Percentiles rank a stretch among this genome's conserved stretches.
These are phyloP conservation scores for Papilio protenor DNA, from an alignment of 2,888 invertebrate genomes.

Conservation along the genomic window DNA sequence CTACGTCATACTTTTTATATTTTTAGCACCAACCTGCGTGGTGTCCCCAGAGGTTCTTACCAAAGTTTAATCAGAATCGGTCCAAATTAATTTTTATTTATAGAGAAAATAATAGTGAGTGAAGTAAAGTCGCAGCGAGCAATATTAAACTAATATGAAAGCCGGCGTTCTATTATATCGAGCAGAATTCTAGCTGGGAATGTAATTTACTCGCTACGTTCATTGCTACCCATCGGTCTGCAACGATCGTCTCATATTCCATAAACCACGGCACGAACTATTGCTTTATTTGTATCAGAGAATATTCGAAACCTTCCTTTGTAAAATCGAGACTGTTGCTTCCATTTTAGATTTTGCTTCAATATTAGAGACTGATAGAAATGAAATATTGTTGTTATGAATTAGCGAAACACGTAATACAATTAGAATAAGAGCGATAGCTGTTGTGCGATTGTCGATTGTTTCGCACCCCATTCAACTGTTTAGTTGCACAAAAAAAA, in stretches of 20 bases:
- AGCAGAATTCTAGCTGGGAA: slow-evolving; percentile 15
- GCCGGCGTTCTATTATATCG: not conserved
- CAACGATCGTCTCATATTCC: slow-evolving; percentile 4
- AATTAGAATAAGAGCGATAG: too few relatives aligned
- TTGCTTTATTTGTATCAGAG: not conserved
- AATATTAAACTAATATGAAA: slow-evolving; percentile 10
- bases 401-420: too few relatives aligned
- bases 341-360: slow-evolving; percentile 12
- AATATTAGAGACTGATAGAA: not conserved
- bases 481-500: too few relatives aligned
- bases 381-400: not conserved
- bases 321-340: not conserved
- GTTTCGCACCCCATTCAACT: too few relatives aligned
- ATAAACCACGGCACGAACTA: not conserved
- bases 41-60: too few relatives aligned
- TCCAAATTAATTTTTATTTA: not conserved
- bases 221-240: not conserved
- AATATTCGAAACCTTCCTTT: slow-evolving; percentile 22
- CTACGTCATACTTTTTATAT: too few relatives aligned
- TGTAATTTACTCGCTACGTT: slow-evolving; percentile 22
- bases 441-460: too few relatives aligned
- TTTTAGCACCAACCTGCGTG: too few relatives aligned
- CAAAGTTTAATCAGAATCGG: too few relatives aligned
- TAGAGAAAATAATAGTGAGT: not conserved
- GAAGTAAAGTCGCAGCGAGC: not conserved